Evolutionary conservation across 2,888 invertebrate species (phyloP), one percentile per base, ranked within the genome.

Genomic region (Charanyca ferruginea): DNA sequence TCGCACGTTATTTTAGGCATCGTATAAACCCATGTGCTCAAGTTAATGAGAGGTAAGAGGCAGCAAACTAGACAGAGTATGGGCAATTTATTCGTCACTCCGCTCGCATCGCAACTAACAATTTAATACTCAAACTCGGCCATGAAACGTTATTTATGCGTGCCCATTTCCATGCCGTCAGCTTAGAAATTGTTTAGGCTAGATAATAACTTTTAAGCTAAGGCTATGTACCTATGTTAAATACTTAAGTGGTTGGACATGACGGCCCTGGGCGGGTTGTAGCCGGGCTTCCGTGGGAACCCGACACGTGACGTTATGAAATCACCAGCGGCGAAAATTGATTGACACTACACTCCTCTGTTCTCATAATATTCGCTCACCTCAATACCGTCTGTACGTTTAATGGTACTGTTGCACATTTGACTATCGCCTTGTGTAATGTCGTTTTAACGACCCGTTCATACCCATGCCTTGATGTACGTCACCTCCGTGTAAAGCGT

Each of bases 231-330:
- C 89, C 90, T 91, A 92, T 90, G 94, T 93, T 95, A 94, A 95
- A 94, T 92, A 93, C 92, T 91, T 95, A 95, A 95, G 94, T 94
- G 95, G 94, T 87, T 83, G 89, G 89, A 92, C 95, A 94, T 95
- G 95, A 95, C 93, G 88, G 95, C 95, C 94, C 89, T 84, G 85
- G 95, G 95, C 94, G 89, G 89, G 84, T 87, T 88, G 89, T 87
- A 90, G 90, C 85, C 85, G 87, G 89, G 94, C 95, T 95, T 95
- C 94, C 95, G 94, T 95, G 95, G 94, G 95, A 95, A 95, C 91
- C 83, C 75, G 83, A 87, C 95, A 94, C 90, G 90, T 95, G 95
- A 94, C 94, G 93, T 92, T 93, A 90, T 89, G 89, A 93, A 93
- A 94, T 89, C 90, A 93, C 93, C 93, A 89, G 90, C 86, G 93